Evolutionary conservation across 2,113 vertebrate genomes (phyloP).

Genomic region (Crotalus tigris): DNA sequence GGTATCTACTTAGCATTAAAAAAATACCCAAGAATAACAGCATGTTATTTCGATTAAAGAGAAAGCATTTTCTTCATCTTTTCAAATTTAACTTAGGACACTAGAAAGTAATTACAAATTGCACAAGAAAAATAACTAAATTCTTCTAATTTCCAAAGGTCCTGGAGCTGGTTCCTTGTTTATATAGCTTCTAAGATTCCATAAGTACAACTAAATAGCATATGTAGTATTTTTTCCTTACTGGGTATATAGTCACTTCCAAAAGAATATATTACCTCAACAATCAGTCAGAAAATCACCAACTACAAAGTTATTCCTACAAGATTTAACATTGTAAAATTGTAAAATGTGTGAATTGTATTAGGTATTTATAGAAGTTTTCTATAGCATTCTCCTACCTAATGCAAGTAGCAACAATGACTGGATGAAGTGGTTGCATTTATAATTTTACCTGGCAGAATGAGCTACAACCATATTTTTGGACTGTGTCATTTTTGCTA

Average conservation of each 20-base stretch:
- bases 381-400: background rate
- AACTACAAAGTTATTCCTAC: background rate
- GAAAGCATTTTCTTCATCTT: background rate
- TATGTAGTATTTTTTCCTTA: background rate
- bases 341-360: background rate
- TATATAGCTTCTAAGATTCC: background rate
- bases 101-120: background rate
- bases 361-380: background rate
- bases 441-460: background rate
- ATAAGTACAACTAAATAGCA: background rate
- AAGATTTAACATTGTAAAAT: background rate
- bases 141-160: background rate
- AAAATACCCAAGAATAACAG: background rate
- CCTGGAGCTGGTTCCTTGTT: background rate
- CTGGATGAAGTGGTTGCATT: background rate
- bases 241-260: background rate
- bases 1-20: background rate
- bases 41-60: background rate
- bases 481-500: constrained; percentile 9
- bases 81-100: background rate
- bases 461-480: background rate
- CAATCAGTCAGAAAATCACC: background rate
- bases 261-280: background rate
- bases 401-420: background rate
- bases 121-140: background rate